Percentiles rank a stretch among this genome's conserved stretches.
These are phyloP conservation scores for Bujurquina vittata DNA, from an alignment of 2,113 vertebrate species.

Conservation along the genomic window DNA sequence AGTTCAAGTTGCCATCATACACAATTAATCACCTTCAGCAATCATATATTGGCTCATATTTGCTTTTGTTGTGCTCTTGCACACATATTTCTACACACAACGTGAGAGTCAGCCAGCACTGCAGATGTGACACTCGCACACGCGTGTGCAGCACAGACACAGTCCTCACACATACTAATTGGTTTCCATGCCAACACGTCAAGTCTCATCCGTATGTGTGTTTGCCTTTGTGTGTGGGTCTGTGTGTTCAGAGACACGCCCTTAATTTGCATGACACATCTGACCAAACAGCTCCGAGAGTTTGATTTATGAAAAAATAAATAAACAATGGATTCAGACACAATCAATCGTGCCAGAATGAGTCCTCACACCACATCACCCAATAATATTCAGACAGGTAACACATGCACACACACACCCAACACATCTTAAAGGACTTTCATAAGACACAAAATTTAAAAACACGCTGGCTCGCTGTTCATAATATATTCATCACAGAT, in stretches of 20 bases:
- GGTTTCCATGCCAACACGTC: slow-evolving; percentile 52
- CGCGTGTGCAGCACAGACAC: neutral
- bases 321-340: neutral
- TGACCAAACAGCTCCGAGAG: neutral
- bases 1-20: slow-evolving; percentile 18
- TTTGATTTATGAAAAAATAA: neutral
- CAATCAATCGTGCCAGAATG: neutral
- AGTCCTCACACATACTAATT: neutral
- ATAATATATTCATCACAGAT: slow-evolving; percentile 55
- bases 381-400: neutral
- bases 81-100: neutral
- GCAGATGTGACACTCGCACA: neutral
- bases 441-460: neutral
- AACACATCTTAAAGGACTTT: neutral
- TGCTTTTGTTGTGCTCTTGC: neutral
- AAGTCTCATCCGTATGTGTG: slow-evolving; percentile 3
- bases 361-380: neutral
- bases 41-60: slow-evolving; percentile 8
- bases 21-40: slow-evolving; percentile 22
- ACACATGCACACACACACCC: neutral
- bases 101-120: neutral
- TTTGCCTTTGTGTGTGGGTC: neutral
- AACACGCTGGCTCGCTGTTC: slow-evolving; percentile 34
- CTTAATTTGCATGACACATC: neutral
- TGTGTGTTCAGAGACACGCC: neutral